phyloP scores from a whole-genome alignment of 2,888 invertebrate genomes.

The Muschampia plurimacula region DNA sequence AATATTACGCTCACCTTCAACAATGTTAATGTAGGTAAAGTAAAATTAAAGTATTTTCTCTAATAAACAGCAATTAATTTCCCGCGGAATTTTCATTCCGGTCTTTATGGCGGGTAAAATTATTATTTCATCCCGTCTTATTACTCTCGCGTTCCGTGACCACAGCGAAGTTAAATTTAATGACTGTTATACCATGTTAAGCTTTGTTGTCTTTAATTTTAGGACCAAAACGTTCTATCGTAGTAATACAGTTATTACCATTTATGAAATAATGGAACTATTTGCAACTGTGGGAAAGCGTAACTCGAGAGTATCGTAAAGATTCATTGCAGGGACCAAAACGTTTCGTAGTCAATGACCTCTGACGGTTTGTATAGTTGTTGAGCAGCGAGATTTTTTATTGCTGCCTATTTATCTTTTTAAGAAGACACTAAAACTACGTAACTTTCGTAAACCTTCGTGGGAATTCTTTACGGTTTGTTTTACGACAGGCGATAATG shows the following conservation, averaged over 20 bases:
- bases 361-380: not conserved
- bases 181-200: not conserved
- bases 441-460: not conserved
- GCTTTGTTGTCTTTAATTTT: not conserved
- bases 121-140: constrained; percentile 22
- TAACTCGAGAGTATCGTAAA: constrained; percentile 42
- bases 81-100: constrained; percentile 27
- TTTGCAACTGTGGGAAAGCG: constrained; percentile 2
- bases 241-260: not conserved
- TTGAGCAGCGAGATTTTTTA: not conserved
- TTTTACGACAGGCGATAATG: no score
- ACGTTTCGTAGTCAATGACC: constrained; percentile 38
- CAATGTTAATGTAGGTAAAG: not conserved
- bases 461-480: no score
- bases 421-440: not conserved
- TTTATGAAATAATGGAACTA: constrained; percentile 2
- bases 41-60: constrained; percentile 19
- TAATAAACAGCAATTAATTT: constrained; percentile 26
- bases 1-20: not conserved
- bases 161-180: constrained; percentile 6
- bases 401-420: not conserved
- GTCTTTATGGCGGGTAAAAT: constrained; percentile 26
- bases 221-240: not conserved
- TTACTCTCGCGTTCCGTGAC: constrained; percentile 14
- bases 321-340: constrained; percentile 40